phyloP scores from a whole-genome alignment of 2,113 vertebrate species.

The Rhadina sibilatrix region DNA sequence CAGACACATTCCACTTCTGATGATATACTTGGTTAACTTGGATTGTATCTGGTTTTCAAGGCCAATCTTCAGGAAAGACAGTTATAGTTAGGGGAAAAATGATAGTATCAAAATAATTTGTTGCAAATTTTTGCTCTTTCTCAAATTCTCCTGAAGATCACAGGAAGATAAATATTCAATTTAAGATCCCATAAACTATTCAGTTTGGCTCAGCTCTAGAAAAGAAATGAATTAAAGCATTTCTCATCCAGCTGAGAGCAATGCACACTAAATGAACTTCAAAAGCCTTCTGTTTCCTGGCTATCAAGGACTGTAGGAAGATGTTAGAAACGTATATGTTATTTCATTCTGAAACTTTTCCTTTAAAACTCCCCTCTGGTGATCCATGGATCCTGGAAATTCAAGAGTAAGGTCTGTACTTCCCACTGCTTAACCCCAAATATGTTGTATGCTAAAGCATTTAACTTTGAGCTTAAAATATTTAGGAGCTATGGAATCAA shows the following conservation, averaged over 20 bases:
- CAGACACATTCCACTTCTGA: background rate
- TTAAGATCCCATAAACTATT: background rate
- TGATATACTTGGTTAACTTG: background rate
- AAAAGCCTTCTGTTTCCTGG: background rate
- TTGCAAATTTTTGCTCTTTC: background rate
- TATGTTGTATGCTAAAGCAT: background rate
- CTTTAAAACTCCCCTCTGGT: background rate
- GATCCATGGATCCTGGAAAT: background rate
- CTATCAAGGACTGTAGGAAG: background rate
- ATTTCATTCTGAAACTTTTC: background rate
- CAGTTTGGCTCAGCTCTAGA: background rate
- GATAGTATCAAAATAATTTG: background rate
- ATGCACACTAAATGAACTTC: background rate
- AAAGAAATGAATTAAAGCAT: background rate
- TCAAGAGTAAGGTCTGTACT: background rate
- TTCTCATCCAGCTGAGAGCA: background rate
- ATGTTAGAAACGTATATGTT: background rate
- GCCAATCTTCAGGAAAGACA: background rate
- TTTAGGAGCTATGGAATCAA: background rate
- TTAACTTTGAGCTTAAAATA: background rate
- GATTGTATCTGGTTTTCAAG: slow-evolving; percentile 19
- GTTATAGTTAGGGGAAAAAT: background rate
- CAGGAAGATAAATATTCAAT: background rate
- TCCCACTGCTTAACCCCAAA: background rate
- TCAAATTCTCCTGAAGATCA: background rate